Evolutionary conservation across 2,888 invertebrate species (phyloP).

Genomic region (Sinhomidia bicolor): DNA sequence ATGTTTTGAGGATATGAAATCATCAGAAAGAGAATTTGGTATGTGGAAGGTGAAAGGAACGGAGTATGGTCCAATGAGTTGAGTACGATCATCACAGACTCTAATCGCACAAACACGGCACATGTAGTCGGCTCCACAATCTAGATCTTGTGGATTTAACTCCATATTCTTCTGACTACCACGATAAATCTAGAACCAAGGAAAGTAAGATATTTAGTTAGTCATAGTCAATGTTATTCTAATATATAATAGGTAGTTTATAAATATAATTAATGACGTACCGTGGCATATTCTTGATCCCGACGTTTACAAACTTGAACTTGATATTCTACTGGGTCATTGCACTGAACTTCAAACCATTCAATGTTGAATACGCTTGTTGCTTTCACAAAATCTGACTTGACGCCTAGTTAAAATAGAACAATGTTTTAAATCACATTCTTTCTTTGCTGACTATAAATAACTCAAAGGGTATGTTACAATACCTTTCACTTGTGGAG

Average conservation of each 20-base stretch:
- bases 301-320: constrained; percentile 85
- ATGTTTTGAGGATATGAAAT: constrained; percentile 70
- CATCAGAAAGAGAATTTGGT: constrained; percentile 80
- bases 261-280: too few relatives aligned
- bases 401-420: constrained; percentile 70
- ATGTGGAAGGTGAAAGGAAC: constrained; percentile 85
- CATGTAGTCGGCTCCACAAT: constrained; percentile 88
- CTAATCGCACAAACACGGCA: constrained; percentile 91
- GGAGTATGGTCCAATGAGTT: constrained; percentile 88
- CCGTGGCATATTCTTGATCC: constrained; percentile 71
- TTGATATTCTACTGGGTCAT: constrained; percentile 88
- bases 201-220: not conserved
- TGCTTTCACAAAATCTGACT: constrained; percentile 75
- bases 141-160: constrained; percentile 85
- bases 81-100: constrained; percentile 84
- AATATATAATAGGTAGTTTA: too few relatives aligned
- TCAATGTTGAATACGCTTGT: constrained; percentile 72
- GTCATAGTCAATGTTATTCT: not conserved
- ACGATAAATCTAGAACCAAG: constrained; percentile 85
- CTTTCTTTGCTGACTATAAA: too few relatives aligned
- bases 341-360: constrained; percentile 81
- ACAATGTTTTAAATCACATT: not conserved
- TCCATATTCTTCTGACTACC: constrained; percentile 86
- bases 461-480: not conserved
- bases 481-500: constrained; percentile 88